Conservation (phyloP, 2,888 invertebrate genomes). For the Dugesia japonica region DNA sequence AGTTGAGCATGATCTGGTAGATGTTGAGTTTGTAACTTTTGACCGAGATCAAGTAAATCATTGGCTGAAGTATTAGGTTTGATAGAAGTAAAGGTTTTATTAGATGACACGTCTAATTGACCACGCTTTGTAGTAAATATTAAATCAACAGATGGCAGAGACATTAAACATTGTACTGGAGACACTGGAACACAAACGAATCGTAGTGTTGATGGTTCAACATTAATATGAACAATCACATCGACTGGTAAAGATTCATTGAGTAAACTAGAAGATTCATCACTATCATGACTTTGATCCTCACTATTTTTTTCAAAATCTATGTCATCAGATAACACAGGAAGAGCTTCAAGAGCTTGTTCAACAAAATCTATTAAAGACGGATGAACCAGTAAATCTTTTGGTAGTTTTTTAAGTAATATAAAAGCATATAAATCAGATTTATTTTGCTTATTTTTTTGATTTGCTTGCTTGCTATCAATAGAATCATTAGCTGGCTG, state of each 20-base stretch:
- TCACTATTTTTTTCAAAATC: conserved; percentile 30
- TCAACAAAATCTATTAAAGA: conserved; percentile 89
- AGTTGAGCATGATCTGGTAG: background rate
- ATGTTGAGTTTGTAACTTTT: background rate
- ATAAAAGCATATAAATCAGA: conserved; percentile 80
- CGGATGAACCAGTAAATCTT: conserved; percentile 84
- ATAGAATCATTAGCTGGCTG: conserved; percentile 75
- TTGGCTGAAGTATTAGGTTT: background rate
- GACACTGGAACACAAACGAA: conserved; percentile 89
- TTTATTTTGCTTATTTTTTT: conserved; percentile 53
- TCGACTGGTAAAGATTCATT: conserved; percentile 64
- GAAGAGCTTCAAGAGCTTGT: conserved; percentile 85
- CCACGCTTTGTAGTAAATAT: conserved; percentile 61
- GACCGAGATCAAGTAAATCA: background rate
- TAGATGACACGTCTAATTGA: background rate
- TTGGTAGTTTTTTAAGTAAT: conserved; percentile 85
- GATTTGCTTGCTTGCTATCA: conserved; percentile 38
- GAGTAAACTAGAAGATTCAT: conserved; percentile 32
- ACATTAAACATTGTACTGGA: conserved; percentile 80
- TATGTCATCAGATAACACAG: conserved; percentile 46
- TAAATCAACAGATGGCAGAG: conserved; percentile 84
- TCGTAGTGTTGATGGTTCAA: conserved; percentile 85
- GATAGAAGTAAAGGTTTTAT: background rate
- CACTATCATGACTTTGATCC: conserved; percentile 40
- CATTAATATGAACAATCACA: conserved; percentile 90